Percentiles rank a stretch among this genome's conserved stretches.
These are phyloP conservation scores for Todiramphus chloris DNA, from an alignment of 2,113 vertebrate genomes.

Conservation along the genomic window DNA sequence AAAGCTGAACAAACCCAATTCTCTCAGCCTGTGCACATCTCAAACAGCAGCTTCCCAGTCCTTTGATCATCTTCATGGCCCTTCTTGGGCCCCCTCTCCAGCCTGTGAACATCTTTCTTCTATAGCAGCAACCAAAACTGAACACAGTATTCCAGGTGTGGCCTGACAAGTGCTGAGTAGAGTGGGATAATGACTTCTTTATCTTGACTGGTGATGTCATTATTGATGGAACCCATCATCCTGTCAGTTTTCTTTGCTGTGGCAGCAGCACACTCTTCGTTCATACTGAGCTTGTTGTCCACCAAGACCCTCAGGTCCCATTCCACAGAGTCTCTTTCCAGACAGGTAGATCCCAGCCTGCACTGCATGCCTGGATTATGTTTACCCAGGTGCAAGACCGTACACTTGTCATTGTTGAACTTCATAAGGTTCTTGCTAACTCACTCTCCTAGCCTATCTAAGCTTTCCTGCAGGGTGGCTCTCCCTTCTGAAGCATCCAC, in stretches of 20 bases:
- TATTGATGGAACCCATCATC: background rate
- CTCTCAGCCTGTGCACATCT: background rate
- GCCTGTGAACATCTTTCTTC: background rate
- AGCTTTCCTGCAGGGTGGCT: background rate
- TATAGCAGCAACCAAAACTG: background rate
- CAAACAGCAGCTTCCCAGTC: background rate
- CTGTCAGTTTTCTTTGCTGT: background rate
- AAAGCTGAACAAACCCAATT: background rate
- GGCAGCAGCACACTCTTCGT: background rate
- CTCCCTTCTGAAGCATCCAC: background rate
- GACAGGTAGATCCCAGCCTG: background rate
- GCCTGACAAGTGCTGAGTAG: background rate
- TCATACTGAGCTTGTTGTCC: background rate
- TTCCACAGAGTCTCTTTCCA: background rate
- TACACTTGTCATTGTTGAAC: background rate
- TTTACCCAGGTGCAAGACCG: background rate
- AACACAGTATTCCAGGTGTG: background rate
- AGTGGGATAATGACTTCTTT: background rate
- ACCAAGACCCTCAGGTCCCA: background rate
- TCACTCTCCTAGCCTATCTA: background rate
- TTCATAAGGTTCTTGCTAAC: background rate
- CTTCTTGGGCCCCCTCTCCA: background rate
- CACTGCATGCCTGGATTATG: background rate
- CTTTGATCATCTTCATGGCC: background rate
- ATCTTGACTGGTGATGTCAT: background rate